phyloP scores from a whole-genome alignment of 2,113 vertebrate species.

The Hemiprocne comata region DNA sequence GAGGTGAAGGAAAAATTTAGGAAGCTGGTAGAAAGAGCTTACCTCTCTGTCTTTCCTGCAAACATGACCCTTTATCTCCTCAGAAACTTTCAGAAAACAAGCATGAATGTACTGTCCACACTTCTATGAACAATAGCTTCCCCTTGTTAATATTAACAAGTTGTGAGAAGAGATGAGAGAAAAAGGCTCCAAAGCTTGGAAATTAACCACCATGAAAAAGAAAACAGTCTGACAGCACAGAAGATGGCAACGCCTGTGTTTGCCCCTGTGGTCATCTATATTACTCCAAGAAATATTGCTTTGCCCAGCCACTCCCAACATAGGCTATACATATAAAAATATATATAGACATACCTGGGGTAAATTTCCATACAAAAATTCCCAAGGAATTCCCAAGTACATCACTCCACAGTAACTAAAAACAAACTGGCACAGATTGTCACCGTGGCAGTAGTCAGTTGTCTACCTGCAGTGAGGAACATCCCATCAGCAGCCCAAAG shows the following conservation, averaged over 20 bases:
- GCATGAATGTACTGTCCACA: background rate
- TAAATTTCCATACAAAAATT: background rate
- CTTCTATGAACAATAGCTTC: background rate
- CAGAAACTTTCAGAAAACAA: background rate
- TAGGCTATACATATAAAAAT: rapidly evolving
- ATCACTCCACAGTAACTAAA: background rate
- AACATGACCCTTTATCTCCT: background rate
- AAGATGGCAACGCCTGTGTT: background rate
- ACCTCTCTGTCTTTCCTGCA: background rate
- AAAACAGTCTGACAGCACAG: background rate
- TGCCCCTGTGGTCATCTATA: background rate
- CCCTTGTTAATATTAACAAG: background rate
- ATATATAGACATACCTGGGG: background rate
- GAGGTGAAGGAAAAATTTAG: background rate
- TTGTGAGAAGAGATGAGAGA: background rate
- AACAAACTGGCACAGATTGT: background rate
- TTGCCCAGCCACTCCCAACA: background rate
- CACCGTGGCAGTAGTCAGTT: too few relatives aligned
- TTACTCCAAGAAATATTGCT: background rate
- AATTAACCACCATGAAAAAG: background rate
- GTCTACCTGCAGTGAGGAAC: too few relatives aligned
- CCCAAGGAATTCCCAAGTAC: background rate
- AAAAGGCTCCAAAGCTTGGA: background rate
- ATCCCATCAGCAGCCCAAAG: too few relatives aligned
- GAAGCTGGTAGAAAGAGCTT: background rate